phyloP scores from a whole-genome alignment of 2,113 vertebrate species.

The Bungarus multicinctus region DNA sequence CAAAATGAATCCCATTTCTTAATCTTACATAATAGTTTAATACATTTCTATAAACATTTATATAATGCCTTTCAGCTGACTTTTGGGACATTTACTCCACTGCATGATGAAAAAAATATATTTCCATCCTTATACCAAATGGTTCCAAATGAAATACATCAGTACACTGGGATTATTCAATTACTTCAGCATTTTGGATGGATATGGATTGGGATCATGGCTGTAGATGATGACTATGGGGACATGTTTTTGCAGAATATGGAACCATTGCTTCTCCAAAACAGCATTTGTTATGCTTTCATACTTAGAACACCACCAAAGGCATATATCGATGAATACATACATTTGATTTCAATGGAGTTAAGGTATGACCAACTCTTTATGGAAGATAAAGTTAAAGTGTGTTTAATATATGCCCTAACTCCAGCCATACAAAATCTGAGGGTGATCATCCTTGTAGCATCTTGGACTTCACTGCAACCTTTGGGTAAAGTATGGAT shows the following conservation, averaged over 20 bases:
- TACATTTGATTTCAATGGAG: neutral
- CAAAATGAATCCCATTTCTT: neutral
- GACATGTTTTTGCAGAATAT: neutral
- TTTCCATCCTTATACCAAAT: neutral
- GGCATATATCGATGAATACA: neutral
- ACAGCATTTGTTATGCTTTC: neutral
- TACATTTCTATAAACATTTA: neutral
- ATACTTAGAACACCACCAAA: neutral
- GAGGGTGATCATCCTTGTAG: neutral
- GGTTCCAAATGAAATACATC: neutral
- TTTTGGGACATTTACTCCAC: neutral
- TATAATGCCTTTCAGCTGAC: neutral
- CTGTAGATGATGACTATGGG: conserved; percentile 1
- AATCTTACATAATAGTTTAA: neutral
- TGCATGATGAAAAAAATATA: neutral
- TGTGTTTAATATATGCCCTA: neutral
- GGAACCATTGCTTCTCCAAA: neutral
- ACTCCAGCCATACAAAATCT: neutral
- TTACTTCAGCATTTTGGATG: neutral
- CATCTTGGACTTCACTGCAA: neutral
- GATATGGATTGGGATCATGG: neutral
- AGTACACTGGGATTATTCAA: neutral
- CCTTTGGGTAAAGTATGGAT: neutral
- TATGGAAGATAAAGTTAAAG: neutral
- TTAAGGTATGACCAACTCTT: neutral